Base-by-base conservation (phyloP, 2,888 invertebrate species). In the Lordiphosa fenestrarum region DNA sequence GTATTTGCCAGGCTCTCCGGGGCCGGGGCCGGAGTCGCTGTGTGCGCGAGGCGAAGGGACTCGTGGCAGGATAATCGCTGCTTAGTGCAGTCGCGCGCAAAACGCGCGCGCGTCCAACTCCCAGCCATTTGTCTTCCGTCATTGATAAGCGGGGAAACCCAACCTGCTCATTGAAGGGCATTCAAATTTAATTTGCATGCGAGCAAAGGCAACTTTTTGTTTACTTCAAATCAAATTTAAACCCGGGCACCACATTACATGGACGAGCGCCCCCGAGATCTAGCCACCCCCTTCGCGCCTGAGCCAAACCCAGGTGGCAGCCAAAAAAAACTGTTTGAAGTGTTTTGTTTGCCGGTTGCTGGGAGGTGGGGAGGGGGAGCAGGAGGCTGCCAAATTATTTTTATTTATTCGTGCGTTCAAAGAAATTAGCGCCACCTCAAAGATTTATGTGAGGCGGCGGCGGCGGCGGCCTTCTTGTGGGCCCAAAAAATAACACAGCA, bases 171-270 rank as follows among this genome's bases (percentile, higher is more conserved):
- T 84, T 82, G 85, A 74, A 78, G 75, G 72, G 80, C 73, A 75
- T 83, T 83, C 73, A 84, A 84, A 83, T 83, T 84, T 73, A 82
- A 84, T 84, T 84, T 83, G 66, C 75, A 74, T 83, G 83, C 80
- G 70, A 71, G 74, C 78, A 71, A 63, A 50, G 56, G 48, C 47
- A 46, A 59, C 37, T 63, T 84, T 84, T 69, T 76, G 75, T 76
- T 84, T 81, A 70, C 82, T 49, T 68, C 57, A 76, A 76, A 80
- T 83, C 81, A 77, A 77, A 84, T 84, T 77, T 69, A 81, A 84
- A 76, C 84, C 69, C 76, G 46, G 12, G 23, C 36, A 37, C 37
- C 37, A 19, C 60, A 58, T 64, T 50, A 44, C 44, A 73, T 62
- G 62, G 64, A 53, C 65, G 67, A 69, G 61, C 69, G 63, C 53